Evolutionary conservation across 2,888 invertebrate species (phyloP).

Genomic region (Lymantria dispar): DNA sequence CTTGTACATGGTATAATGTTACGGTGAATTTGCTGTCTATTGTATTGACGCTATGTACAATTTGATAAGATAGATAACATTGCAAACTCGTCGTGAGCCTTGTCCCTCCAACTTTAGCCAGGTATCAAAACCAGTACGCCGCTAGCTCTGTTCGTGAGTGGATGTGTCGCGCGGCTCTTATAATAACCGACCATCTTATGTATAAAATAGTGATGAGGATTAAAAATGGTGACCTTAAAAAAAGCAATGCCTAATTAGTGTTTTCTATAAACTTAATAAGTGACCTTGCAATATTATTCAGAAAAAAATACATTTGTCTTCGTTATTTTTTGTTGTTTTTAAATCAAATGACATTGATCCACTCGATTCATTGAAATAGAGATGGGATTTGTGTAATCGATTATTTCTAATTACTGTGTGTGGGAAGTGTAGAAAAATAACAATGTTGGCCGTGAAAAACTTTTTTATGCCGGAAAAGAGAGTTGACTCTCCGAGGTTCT

Average conservation of each 20-base stretch:
- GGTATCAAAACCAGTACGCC: constrained; percentile 31
- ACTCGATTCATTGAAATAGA: constrained; percentile 25
- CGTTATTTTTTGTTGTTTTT: constrained; percentile 24
- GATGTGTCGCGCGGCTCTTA: constrained; percentile 22
- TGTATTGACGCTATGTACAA: constrained; percentile 42
- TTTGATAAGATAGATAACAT: constrained; percentile 52
- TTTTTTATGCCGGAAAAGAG: constrained; percentile 87
- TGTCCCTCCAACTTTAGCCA: constrained; percentile 25
- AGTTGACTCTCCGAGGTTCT: constrained; percentile 82
- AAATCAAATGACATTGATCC: constrained; percentile 26
- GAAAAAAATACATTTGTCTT: constrained; percentile 19
- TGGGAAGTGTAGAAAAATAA: constrained; percentile 33
- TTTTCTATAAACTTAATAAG: constrained; percentile 16
- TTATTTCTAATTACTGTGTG: constrained; percentile 14
- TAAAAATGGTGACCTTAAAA: constrained; percentile 41
- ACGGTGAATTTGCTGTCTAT: constrained; percentile 43
- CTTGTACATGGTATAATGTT: constrained; percentile 41
- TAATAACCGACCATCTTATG: constrained; percentile 25
- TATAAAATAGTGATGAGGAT: constrained; percentile 45
- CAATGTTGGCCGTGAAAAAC: constrained; percentile 88
- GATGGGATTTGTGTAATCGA: constrained; percentile 28
- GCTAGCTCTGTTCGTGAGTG: constrained; percentile 20
- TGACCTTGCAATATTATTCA: constrained; percentile 33
- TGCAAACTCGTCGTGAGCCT: constrained; percentile 28
- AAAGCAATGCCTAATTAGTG: constrained; percentile 31